Conservation (phyloP, 2,888 invertebrate species). For the Plebejus anna region DNA sequence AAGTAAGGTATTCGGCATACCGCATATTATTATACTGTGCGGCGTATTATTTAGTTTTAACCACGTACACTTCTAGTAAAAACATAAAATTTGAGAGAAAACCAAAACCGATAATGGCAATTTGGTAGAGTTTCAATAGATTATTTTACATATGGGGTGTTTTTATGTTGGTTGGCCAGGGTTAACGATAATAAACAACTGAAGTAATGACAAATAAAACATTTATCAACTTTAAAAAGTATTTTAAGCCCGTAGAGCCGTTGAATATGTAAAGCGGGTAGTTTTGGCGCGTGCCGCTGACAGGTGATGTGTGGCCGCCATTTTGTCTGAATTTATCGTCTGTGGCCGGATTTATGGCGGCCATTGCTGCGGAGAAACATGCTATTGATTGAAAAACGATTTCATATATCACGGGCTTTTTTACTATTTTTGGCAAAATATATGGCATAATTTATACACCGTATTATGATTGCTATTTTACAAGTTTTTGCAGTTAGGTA, state of each 20-base stretch:
- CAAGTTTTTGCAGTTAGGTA: not conserved
- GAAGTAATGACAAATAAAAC: too few relatives aligned
- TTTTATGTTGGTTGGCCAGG: too few relatives aligned
- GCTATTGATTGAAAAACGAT: conserved; percentile 25
- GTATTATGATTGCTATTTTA: not conserved
- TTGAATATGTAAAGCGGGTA: conserved; percentile 30
- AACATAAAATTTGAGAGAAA: too few relatives aligned
- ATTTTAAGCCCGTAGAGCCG: not conserved
- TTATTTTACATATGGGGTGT: too few relatives aligned
- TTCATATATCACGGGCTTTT: conserved; percentile 11
- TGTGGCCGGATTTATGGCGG: conserved; percentile 37
- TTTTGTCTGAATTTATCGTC: conserved; percentile 44
- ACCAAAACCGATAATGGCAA: too few relatives aligned
- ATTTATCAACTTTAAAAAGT: not conserved
- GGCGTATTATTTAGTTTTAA: too few relatives aligned
- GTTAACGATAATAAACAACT: too few relatives aligned
- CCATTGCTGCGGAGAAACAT: conserved; percentile 20
- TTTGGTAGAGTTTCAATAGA: too few relatives aligned
- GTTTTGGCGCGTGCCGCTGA: conserved; percentile 41
- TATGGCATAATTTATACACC: not conserved
- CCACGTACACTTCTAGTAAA: too few relatives aligned
- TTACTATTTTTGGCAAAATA: not conserved
- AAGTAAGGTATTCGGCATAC: too few relatives aligned
- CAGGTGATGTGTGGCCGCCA: conserved; percentile 45
- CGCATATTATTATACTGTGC: too few relatives aligned